phyloP scores from a whole-genome alignment of 2,888 invertebrate genomes.

The Acrobasis suavella region DNA sequence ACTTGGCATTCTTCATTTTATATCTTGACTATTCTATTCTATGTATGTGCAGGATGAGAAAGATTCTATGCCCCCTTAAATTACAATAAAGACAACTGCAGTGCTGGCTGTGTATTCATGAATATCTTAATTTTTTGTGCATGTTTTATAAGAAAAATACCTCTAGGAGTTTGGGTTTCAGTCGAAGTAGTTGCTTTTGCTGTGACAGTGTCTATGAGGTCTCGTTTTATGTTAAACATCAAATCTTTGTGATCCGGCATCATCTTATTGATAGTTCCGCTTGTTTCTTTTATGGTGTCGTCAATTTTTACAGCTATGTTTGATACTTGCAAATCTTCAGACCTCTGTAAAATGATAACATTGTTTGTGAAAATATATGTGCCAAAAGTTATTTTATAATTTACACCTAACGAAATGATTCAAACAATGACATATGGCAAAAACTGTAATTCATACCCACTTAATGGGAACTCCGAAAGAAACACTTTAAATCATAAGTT shows the following conservation, averaged over 20 bases:
- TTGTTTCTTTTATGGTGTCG: constrained; percentile 75
- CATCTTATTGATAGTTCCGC: constrained; percentile 83
- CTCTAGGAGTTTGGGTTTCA: constrained; percentile 72
- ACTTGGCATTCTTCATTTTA: constrained; percentile 9
- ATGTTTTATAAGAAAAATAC: constrained; percentile 34
- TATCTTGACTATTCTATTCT: constrained; percentile 14
- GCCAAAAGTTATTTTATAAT: neutral
- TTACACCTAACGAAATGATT: neutral
- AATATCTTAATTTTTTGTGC: neutral
- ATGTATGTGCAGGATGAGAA: constrained; percentile 18
- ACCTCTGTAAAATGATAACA: constrained; percentile 59
- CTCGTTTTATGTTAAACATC: constrained; percentile 83
- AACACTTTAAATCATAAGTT: no score
- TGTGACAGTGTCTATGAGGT: constrained; percentile 85
- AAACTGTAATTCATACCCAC: neutral
- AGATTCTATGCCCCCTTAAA: constrained; percentile 15
- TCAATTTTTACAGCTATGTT: constrained; percentile 84
- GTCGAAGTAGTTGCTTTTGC: constrained; percentile 63
- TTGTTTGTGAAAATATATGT: neutral
- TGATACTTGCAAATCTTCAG: constrained; percentile 82
- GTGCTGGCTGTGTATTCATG: constrained; percentile 9
- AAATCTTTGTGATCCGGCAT: constrained; percentile 85
- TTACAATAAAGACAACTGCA: constrained; percentile 7
- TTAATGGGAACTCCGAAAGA: no score
- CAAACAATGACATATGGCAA: neutral